A percentile compares a stretch with the other conserved stretches of the same genome.
Evolutionary conservation across 2,888 invertebrate genomes (phyloP).

Genomic region (Acanthoscelides obtectus): DNA sequence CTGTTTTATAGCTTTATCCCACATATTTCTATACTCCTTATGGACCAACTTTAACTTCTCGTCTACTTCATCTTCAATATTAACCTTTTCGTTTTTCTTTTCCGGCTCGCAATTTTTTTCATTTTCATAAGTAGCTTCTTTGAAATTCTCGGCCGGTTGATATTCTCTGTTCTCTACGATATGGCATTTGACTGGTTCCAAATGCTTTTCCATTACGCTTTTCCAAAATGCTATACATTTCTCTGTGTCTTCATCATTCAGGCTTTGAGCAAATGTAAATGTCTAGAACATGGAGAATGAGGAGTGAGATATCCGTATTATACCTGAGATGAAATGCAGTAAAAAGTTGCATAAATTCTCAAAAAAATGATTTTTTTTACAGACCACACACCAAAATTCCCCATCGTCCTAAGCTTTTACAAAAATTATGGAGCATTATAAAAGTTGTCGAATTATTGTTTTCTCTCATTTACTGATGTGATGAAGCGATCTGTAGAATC

Average conservation of each 20-base stretch:
- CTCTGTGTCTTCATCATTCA: conserved; percentile 29
- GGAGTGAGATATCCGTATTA: background rate
- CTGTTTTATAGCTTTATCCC: conserved; percentile 26
- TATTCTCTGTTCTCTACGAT: conserved; percentile 24
- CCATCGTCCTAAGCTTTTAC: too few species aligned
- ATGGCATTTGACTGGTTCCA: conserved; percentile 33
- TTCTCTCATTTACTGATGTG: too few species aligned
- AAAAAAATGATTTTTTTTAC: too few species aligned
- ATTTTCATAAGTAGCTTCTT: conserved; percentile 1
- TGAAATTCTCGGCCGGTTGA: background rate
- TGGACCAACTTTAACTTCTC: conserved; percentile 13
- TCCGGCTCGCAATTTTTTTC: background rate
- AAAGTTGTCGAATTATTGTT: too few species aligned
- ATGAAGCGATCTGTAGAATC: too few species aligned
- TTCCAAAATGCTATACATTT: conserved; percentile 36
- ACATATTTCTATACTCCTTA: conserved; percentile 20
- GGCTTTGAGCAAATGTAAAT: conserved; percentile 29
- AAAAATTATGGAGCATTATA: too few species aligned
- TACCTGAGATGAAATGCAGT: too few species aligned
- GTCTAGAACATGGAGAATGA: conserved; percentile 14
- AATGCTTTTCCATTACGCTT: conserved; percentile 31
- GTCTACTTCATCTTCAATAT: conserved; percentile 7
- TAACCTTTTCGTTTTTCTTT: conserved; percentile 4
- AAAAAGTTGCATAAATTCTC: too few species aligned
- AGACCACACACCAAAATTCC: too few species aligned